Evolutionary conservation across 2,888 invertebrate genomes (phyloP).

Genomic region (Pristionchus mayeri): DNA sequence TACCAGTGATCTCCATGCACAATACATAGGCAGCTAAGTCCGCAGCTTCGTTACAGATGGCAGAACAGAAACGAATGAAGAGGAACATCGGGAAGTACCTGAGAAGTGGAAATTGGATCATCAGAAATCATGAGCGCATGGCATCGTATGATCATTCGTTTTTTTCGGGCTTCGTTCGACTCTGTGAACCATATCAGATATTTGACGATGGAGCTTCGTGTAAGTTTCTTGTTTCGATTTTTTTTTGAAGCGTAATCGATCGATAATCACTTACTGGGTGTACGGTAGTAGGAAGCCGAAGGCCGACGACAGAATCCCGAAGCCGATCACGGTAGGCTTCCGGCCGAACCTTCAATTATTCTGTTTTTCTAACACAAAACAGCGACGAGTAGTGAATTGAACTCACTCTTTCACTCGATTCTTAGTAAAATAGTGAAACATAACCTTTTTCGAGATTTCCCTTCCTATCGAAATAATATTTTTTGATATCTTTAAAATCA

Average conservation of each 20-base stretch:
- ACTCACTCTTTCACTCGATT: no score
- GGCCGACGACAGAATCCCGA: slow-evolving; percentile 75
- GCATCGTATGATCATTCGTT: no score
- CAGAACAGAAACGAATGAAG: slow-evolving; percentile 68
- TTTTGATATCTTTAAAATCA: no score
- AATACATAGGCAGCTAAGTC: slow-evolving; percentile 76
- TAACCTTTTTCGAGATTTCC: no score
- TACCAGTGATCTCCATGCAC: slow-evolving; percentile 76
- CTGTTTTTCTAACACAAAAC: no score
- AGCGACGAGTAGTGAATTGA: no score
- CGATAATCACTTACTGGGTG: slow-evolving; percentile 51
- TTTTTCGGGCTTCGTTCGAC: no score
- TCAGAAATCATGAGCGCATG: no score
- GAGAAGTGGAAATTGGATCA: slow-evolving; percentile 38
- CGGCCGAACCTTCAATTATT: slow-evolving; percentile 70
- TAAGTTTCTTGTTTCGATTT: background rate
- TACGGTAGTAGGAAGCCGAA: slow-evolving; percentile 76
- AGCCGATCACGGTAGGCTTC: slow-evolving; percentile 76
- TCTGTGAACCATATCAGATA: no score
- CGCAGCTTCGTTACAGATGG: slow-evolving; percentile 74
- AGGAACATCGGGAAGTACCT: slow-evolving; percentile 71
- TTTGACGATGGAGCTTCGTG: background rate
- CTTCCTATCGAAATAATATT: no score
- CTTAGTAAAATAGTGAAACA: no score
- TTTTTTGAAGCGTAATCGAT: background rate